phyloP scores from a whole-genome alignment of 2,113 vertebrate genomes.

The Stegastes partitus region DNA sequence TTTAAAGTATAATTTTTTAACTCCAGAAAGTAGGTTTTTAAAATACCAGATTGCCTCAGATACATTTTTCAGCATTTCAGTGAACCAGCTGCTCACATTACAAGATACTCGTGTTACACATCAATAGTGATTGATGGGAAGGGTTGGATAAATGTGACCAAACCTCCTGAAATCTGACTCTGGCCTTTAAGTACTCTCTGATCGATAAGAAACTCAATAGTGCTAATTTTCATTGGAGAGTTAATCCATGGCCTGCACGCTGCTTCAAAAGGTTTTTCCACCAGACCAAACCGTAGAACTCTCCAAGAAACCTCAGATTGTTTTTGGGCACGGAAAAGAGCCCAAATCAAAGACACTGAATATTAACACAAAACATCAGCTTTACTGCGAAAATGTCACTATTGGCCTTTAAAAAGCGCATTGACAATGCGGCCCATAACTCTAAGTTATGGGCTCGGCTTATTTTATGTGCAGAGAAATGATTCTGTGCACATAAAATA shows the following conservation, averaged over 20 bases:
- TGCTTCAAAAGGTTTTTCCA: slow-evolving; percentile 19
- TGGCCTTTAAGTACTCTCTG: slow-evolving; percentile 11
- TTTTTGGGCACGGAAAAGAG: slow-evolving; percentile 5
- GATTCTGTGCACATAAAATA: slow-evolving; percentile 1
- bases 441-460: not conserved
- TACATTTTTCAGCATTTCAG: not conserved
- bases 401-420: not conserved
- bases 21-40: no score
- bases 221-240: slow-evolving; percentile 33
- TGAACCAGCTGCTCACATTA: not conserved
- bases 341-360: slow-evolving; percentile 14
- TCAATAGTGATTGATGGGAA: slow-evolving; percentile 3
- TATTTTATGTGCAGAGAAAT: no score
- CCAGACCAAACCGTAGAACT: slow-evolving; percentile 5
- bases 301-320: not conserved
- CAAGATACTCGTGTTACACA: not conserved
- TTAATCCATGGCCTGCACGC: slow-evolving; percentile 7
- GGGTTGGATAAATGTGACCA: not conserved
- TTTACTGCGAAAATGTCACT: slow-evolving; percentile 12
- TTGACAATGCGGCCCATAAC: not conserved
- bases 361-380: slow-evolving; percentile 6
- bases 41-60: no score
- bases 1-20: no score
- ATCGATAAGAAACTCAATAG: slow-evolving; percentile 37
- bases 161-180: slow-evolving; percentile 15